phyloP scores from a whole-genome alignment of 2,888 invertebrate genomes.

The Trissolcus japonicus region DNA sequence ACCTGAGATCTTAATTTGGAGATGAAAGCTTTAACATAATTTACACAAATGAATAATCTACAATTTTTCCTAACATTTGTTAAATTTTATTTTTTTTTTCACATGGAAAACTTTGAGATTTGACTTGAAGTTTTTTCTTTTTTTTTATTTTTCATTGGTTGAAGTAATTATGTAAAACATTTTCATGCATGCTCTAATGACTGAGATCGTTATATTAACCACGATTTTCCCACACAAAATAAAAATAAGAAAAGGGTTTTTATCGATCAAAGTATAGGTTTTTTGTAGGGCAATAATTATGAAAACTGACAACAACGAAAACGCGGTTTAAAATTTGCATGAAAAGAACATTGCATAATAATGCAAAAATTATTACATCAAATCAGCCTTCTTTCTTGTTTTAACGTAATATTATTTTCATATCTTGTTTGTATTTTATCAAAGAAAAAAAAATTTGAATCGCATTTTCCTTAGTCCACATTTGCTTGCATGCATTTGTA shows the following conservation, averaged over 20 bases:
- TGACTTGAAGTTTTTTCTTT: constrained; percentile 3
- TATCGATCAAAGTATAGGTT: constrained; percentile 25
- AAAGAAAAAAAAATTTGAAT: not conserved
- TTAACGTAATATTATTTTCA: not conserved
- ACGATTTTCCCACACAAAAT: constrained; percentile 33
- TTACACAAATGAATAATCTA: constrained; percentile 15
- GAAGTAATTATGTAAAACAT: constrained; percentile 28
- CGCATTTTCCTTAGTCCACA: not conserved
- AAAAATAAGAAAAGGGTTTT: constrained; percentile 14
- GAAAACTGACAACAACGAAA: constrained; percentile 24
- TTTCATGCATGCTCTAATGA: constrained; percentile 34
- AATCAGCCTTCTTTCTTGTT: not conserved
- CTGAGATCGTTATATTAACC: constrained; percentile 22
- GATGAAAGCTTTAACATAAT: constrained; percentile 44
- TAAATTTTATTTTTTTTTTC: too few species aligned
- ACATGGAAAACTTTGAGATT: not conserved
- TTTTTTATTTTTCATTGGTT: not conserved
- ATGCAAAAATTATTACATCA: not conserved
- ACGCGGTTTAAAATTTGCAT: not conserved
- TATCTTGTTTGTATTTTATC: not conserved
- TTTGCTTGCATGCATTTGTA: not conserved
- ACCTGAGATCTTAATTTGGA: constrained; percentile 56
- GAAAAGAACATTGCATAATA: not conserved
- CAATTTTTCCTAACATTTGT: too few species aligned
- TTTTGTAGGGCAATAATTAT: constrained; percentile 22